Base-by-base conservation (phyloP, 2,113 vertebrate species). In the Mustela lutreola region DNA sequence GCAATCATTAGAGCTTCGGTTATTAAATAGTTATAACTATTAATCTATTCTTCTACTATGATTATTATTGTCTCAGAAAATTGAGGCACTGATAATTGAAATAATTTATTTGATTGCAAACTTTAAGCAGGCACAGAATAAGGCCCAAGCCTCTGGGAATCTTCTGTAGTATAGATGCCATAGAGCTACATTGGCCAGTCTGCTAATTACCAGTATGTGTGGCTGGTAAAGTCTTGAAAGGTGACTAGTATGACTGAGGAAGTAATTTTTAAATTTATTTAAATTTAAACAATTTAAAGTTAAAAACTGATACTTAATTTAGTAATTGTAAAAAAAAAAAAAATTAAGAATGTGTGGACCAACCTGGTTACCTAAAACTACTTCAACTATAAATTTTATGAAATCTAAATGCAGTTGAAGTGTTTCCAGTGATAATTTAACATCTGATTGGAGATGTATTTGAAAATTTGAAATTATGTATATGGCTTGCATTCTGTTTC, bases 31-130 rank as follows among this genome's bases (percentile, higher is more conserved):
- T 71, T 92, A 18, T 73, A 80, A 70, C n/a, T 83, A 81, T 65
- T 90, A 85, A 80, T 11, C 7, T 9, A 50, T 89, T 31, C 42
- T 79, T 97, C 31, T 71, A 18, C 24, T 26, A 63, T 90, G 45
- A 39, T 84, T 94, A 53, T 60, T 90, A 91, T 53, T 88, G 14
- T 93, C 70, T 95, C 56, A 93, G 78, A 95, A 91, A 95, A 93
- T 28, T 82, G 50, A 73, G n/a, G 12, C 42, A 93, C 60, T 89
- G 16, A 85, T 76, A 93, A 88, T 36, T 79, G 45, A 82, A 89
- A 58, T 83, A 93, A 85, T 91, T 93, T 42, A 45, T 89, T 84
- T 93, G 79, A 78, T 73, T 65, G n/a, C 56, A 45, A 1, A 24
- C 18, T 85, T 93, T 31, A 88, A 50, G 31, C 48, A 86, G 42